Percentiles rank a stretch among this genome's conserved stretches.
Evolutionary conservation across 2,797 vertebrate genomes (phyloP).

Genomic region (Ptychadena robeensis): DNA sequence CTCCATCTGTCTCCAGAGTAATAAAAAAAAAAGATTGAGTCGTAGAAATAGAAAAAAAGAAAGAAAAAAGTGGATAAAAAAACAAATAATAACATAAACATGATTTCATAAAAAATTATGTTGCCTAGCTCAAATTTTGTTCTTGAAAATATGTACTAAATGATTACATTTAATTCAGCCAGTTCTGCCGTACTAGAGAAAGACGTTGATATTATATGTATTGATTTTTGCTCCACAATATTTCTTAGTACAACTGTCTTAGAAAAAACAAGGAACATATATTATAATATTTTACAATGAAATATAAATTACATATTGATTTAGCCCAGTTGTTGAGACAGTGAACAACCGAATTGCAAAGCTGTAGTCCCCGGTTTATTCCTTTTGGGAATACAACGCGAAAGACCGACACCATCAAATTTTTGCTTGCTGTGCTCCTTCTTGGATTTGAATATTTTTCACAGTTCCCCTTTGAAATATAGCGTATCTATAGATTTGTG

Average conservation of each 20-base stretch:
- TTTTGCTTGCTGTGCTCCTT: constrained; percentile 1
- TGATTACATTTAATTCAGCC: constrained; percentile 22
- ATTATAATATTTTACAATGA: constrained; percentile 34
- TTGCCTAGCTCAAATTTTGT: neutral
- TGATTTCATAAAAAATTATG: neutral
- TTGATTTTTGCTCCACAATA: constrained; percentile 47
- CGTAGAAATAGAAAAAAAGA: neutral
- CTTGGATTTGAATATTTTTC: constrained; percentile 42
- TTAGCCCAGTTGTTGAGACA: neutral
- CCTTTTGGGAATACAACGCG: constrained; percentile 65
- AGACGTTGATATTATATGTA: constrained; percentile 13
- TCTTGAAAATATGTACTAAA: neutral
- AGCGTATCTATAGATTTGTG: constrained; percentile 51
- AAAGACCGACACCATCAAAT: constrained; percentile 12
- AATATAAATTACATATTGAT: neutral
- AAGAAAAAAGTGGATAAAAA: neutral
- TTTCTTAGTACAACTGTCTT: constrained; percentile 25
- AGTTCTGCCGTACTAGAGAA: neutral
- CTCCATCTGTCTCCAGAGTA: neutral
- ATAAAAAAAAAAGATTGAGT: neutral
- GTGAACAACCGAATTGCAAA: constrained; percentile 4
- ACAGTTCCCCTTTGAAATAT: constrained; percentile 50
- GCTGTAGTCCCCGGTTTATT: neutral
- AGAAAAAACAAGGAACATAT: neutral
- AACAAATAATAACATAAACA: neutral